phyloP scores from a whole-genome alignment of 1,140 invertebrate genomes.

The Cepaea nemoralis region DNA sequence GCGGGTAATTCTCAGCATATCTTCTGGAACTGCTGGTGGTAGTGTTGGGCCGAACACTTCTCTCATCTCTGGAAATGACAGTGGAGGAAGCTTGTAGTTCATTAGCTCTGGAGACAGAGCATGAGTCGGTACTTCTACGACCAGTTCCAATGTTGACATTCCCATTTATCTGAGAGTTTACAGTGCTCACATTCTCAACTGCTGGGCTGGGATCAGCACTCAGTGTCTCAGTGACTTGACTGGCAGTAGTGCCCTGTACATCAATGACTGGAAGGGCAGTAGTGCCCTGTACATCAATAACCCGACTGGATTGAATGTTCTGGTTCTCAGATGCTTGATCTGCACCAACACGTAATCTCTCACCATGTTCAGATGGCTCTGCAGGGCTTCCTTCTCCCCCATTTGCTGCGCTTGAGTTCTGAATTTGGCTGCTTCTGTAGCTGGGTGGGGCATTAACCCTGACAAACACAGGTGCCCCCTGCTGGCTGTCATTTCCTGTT shows the following conservation, averaged over 20 bases:
- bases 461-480: background rate
- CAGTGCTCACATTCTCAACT: background rate
- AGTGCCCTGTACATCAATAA: no score
- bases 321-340: background rate
- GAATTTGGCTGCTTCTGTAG: conserved; percentile 23
- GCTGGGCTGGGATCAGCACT: background rate
- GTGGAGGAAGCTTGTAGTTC: background rate
- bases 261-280: no score
- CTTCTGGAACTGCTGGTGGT: background rate
- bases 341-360: background rate
- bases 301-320: background rate
- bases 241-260: no score
- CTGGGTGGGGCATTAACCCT: conserved; percentile 30
- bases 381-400: background rate
- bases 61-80: background rate
- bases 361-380: background rate
- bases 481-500: background rate
- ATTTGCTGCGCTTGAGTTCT: background rate
- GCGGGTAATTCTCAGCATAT: conserved; percentile 32
- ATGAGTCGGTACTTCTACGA: background rate
- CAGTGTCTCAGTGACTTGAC: no score
- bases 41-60: background rate
- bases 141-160: background rate
- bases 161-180: background rate
- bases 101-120: background rate